phyloP scores from a whole-genome alignment of 2,113 vertebrate species.

The Datnioides undecimradiatus region DNA sequence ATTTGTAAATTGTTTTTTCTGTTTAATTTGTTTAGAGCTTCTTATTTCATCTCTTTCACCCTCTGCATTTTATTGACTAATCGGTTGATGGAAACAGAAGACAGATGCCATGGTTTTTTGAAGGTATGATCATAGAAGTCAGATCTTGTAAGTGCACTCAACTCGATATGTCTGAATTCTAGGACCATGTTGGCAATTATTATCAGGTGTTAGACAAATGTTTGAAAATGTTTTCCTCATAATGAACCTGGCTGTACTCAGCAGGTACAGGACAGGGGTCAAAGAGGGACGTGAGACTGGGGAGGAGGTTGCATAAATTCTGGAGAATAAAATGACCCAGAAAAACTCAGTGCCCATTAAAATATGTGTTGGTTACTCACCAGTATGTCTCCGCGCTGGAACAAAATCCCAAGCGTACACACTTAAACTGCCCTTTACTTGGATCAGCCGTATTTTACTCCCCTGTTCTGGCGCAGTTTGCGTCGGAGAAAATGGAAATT shows the following conservation, averaged over 20 bases:
- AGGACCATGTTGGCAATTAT: neutral
- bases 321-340: slow-evolving; percentile 31
- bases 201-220: neutral
- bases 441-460: slow-evolving; percentile 19
- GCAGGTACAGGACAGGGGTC: slow-evolving; percentile 3
- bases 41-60: neutral
- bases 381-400: slow-evolving; percentile 23
- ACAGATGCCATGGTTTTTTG: neutral
- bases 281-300: slow-evolving; percentile 13
- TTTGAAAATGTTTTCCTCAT: neutral
- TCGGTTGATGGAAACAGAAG: neutral
- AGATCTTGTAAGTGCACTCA: slow-evolving; percentile 3
- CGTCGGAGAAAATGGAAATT: slow-evolving; percentile 63
- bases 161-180: neutral
- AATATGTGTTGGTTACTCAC: slow-evolving; percentile 46
- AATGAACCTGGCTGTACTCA: neutral
- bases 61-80: no score
- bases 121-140: neutral
- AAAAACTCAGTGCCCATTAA: slow-evolving; percentile 35
- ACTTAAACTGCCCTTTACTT: slow-evolving; percentile 15
- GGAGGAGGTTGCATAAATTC: slow-evolving; percentile 28
- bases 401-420: slow-evolving; percentile 15
- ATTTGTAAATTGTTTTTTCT: neutral
- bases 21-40: no score
- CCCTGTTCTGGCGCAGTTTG: slow-evolving; percentile 9